Base-by-base conservation (phyloP, 2,888 invertebrate species). In the Ceratothoa steindachneri region DNA sequence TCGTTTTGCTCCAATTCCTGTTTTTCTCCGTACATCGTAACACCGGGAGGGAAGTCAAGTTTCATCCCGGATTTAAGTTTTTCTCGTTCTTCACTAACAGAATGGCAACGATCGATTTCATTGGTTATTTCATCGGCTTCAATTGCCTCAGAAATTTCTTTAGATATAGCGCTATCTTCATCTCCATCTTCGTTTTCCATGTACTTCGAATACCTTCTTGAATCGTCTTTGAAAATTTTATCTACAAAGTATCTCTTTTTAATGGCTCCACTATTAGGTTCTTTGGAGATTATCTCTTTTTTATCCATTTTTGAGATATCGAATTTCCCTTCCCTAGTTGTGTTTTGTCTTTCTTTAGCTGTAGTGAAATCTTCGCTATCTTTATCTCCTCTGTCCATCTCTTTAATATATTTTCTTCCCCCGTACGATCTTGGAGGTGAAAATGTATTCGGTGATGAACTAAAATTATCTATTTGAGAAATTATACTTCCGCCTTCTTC, bases 11-110 rank as follows among this genome's bases (percentile, higher is more conserved):
- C 28, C 77, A 71, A 73, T 9, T 76, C 86, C 86, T 64, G 88
- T 86, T 30, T 85, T 85, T 77, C 85, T 82, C 81, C 84, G 83
- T 81, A 88, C 88, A 70, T 88, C 85, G 83, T 74, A 1, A 75
- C 71, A 0, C 80, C 80, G 15, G 79, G 80, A 72, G 89, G 86
- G 85, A 92, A 89, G 82, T 93, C 92, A 80, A 93, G 85, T 65
- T 90, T 91, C 84, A 93, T 92, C 2, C 73, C 67, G 12, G 73
- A 73, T 66, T 79, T 79, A 1, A 76, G 55, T 52, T 76, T 79
- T 55, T 79, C 79, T 72, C 79, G 64, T 29, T 79, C 79, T 31
- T 79, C 79, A 2, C 76, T 76, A 4, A 73, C 60, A 3, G 67
- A 41, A 12, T 52, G 68, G 2, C 68, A 67, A 22, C 55, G 64